Evolutionary conservation across 1,140 invertebrate genomes (phyloP).

Genomic region (Cydia pomonella): DNA sequence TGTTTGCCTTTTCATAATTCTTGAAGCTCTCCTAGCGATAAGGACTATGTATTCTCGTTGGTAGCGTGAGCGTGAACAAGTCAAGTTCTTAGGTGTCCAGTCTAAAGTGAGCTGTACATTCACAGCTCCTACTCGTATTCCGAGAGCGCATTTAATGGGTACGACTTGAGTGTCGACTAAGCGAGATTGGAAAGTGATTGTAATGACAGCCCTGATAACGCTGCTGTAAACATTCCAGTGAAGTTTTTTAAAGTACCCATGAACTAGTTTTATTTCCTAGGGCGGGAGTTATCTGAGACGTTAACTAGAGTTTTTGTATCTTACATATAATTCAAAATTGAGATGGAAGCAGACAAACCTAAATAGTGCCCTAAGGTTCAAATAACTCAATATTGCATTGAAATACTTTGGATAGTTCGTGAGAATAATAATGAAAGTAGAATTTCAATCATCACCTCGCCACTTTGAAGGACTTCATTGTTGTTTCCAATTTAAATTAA

Average conservation of each 20-base stretch:
- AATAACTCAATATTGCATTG: no score
- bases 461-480: no score
- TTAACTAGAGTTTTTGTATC: neutral
- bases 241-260: neutral
- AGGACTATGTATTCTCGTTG: neutral
- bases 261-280: slow-evolving; percentile 2
- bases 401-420: no score
- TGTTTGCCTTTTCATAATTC: slow-evolving; percentile 56
- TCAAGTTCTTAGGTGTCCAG: neutral
- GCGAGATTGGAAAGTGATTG: neutral
- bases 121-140: neutral
- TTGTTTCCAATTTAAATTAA: no score
- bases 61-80: neutral
- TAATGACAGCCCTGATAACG: neutral
- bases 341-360: no score
- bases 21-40: slow-evolving; percentile 26
- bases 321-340: no score
- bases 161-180: no score
- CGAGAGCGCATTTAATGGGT: no score
- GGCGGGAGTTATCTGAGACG: neutral
- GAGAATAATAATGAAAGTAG: no score
- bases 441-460: no score
- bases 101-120: neutral
- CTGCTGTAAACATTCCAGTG: slow-evolving; percentile 10
- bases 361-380: no score